phyloP scores from a whole-genome alignment of 2,113 vertebrate species.

The Elephantulus edwardii region DNA sequence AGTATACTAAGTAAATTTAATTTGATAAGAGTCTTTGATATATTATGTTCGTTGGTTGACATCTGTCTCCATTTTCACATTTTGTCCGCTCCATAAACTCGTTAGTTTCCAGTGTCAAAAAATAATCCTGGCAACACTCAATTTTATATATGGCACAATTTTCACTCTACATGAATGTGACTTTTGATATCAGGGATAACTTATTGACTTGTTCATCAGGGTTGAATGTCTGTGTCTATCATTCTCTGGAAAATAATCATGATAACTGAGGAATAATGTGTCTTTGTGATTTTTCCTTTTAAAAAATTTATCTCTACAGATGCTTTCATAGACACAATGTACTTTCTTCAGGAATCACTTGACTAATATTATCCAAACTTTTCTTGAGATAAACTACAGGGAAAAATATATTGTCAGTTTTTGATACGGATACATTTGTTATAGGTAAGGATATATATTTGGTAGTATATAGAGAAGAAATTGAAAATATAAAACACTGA shows the following conservation, averaged over 20 bases:
- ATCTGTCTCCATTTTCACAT: background rate
- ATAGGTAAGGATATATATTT: background rate
- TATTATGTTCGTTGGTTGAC: background rate
- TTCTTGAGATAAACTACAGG: background rate
- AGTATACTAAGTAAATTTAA: background rate
- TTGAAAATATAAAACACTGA: background rate
- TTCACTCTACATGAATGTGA: background rate
- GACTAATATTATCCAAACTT: background rate
- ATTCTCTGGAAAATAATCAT: background rate
- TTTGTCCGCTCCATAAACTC: background rate
- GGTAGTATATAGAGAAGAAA: background rate
- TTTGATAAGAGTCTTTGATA: background rate
- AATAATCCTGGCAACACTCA: background rate
- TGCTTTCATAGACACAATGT: background rate
- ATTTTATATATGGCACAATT: background rate
- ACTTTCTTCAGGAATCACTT: slow-evolving; percentile 1
- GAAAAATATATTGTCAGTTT: background rate
- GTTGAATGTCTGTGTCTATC: background rate
- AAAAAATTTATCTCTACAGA: background rate
- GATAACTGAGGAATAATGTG: background rate
- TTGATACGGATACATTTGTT: background rate
- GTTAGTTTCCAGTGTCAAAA: background rate
- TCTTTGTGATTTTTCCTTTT: background rate
- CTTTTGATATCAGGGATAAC: background rate
- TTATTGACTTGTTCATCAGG: slow-evolving; percentile 1